These are phyloP conservation scores for Dasysyrphus tricinctus DNA, from an alignment of 2,888 invertebrate species.

Conservation along the genomic window DNA sequence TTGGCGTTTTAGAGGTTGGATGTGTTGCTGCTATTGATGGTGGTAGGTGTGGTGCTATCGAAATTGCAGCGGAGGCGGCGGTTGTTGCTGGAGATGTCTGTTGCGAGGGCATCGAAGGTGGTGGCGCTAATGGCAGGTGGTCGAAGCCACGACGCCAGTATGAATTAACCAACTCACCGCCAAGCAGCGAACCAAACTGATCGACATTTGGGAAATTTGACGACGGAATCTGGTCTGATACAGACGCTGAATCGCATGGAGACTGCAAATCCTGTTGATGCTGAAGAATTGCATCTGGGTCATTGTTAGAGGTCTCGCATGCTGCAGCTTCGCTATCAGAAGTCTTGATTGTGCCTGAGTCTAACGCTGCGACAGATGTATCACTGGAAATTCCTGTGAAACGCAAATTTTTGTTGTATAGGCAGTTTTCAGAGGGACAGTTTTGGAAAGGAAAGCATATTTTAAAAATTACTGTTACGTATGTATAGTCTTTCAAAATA, in stretches of 20 bases:
- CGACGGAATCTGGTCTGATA: slow-evolving; percentile 79
- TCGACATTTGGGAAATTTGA: slow-evolving; percentile 87
- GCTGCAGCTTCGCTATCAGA: slow-evolving; percentile 76
- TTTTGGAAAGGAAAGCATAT: slow-evolving; percentile 46
- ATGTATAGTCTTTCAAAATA: slow-evolving; percentile 17
- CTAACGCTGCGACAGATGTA: slow-evolving; percentile 45
- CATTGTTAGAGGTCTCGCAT: slow-evolving; percentile 59
- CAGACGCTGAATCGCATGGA: slow-evolving; percentile 75
- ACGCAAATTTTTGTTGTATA: slow-evolving; percentile 76
- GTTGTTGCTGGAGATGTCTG: slow-evolving; percentile 47
- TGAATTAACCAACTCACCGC: slow-evolving; percentile 91
- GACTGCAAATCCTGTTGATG: slow-evolving; percentile 72
- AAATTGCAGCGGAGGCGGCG: slow-evolving; percentile 26
- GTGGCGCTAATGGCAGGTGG: slow-evolving; percentile 58
- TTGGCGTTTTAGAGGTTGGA: slow-evolving; percentile 80
- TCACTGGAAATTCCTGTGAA: slow-evolving; percentile 84
- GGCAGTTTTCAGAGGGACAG: slow-evolving; percentile 45
- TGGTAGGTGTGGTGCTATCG: slow-evolving; percentile 59
- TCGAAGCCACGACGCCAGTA: slow-evolving; percentile 90
- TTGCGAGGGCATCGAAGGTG: slow-evolving; percentile 76
- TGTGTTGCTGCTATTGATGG: slow-evolving; percentile 77
- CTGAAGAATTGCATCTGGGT: slow-evolving; percentile 48
- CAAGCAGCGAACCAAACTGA: slow-evolving; percentile 89
- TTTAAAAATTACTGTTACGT: slow-evolving; percentile 16
- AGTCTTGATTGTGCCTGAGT: slow-evolving; percentile 76